Conservation (phyloP, 2,888 invertebrate species). For the Agriopis leucophaearia region DNA sequence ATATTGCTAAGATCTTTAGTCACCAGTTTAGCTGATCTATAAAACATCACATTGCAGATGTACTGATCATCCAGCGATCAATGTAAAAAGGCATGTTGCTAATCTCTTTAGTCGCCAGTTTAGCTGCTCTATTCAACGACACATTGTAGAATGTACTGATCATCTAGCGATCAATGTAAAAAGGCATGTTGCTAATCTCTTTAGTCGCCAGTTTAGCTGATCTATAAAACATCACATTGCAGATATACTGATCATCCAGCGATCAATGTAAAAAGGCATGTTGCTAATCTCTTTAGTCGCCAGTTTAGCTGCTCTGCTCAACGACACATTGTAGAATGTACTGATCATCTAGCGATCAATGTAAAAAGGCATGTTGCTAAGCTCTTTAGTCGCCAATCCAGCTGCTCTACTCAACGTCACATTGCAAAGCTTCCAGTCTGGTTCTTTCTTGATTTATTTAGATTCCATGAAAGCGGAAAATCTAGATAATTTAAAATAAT, state of each 20-base stretch:
- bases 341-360: slow-evolving; percentile 47
- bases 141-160: too few relatives aligned
- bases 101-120: slow-evolving; percentile 84
- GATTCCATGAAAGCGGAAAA: slow-evolving; percentile 84
- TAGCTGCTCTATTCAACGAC: slow-evolving; percentile 87
- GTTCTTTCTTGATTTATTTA: slow-evolving; percentile 88
- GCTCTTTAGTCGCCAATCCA: slow-evolving; percentile 83
- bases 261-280: slow-evolving; percentile 80
- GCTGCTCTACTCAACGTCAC: slow-evolving; percentile 87
- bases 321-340: slow-evolving; percentile 85
- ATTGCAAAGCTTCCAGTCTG: slow-evolving; percentile 86
- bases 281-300: slow-evolving; percentile 85
- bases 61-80: slow-evolving; percentile 42
- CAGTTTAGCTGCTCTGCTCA: slow-evolving; percentile 86
- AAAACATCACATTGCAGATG: slow-evolving; percentile 86
- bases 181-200: slow-evolving; percentile 85
- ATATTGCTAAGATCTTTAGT: slow-evolving; percentile 85
- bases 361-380: slow-evolving; percentile 85
- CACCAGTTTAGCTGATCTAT: slow-evolving; percentile 86
- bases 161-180: slow-evolving; percentile 66
- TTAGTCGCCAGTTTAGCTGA: slow-evolving; percentile 85
- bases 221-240: slow-evolving; percentile 87
- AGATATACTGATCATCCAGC: slow-evolving; percentile 51
- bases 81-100: slow-evolving; percentile 83
- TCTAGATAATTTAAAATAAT: slow-evolving; percentile 87